Base-by-base conservation (phyloP, 2,888 invertebrate species). In the Drosophila helvetica region DNA sequence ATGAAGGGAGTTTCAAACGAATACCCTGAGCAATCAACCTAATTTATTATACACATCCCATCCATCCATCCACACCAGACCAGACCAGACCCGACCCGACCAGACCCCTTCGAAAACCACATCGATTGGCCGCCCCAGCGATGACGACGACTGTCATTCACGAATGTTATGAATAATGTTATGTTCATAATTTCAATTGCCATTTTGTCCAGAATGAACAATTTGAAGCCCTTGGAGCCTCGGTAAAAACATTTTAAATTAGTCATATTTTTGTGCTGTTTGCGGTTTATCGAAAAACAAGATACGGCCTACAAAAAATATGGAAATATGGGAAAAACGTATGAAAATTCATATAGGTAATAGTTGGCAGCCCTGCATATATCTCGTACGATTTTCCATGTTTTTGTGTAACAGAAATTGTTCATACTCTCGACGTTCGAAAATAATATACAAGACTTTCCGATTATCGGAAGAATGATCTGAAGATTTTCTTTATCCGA, bases 1-100 rank as follows among this genome's bases (percentile, higher is more conserved):
- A 22, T 57, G 53, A 45, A 50, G 54, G 45, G 71, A 30, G 42
- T 48, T 53, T 30, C 47, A 48, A 73, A 52, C 25, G 52, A 66
- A 52, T 47, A 56, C 89, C 66, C 89, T 51, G 53, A 72, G 78
- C 85, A 85, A 86, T 89, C 88, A 85, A 85, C 80, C 89, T 88
- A 85, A 85, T 85, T 85, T 86, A 80, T 86, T 86, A 78, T 76
- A 73, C 54, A 48, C 48, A 53, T 62, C 50, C 27, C 27, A 27
- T 27, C 27, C 27, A 27, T 25, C 25, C 25, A 25, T 25, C 25
- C 1, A n/a, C n/a, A 53, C 22, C 45, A 22, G 22, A 22, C 22
- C 22, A 22, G 22, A 22, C 22, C 22, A 22, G 5, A 0, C 46
- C 27, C 17, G 45, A 47, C 63, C 22, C 4, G 22, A 22, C 12